Evolutionary conservation across 2,888 invertebrate genomes (phyloP).

Genomic region (Anthoptus insignis): DNA sequence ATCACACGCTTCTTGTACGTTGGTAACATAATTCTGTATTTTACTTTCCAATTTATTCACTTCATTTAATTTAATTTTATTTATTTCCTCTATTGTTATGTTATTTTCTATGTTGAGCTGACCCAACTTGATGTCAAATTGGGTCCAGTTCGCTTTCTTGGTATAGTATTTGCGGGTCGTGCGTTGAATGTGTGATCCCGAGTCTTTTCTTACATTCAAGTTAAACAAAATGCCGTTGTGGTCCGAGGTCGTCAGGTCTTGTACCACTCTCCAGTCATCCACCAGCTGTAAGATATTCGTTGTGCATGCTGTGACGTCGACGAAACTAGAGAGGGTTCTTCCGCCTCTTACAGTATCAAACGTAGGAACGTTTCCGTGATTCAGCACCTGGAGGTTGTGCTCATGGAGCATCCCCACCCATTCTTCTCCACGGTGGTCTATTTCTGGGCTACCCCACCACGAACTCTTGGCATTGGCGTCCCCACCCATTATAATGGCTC

Average conservation of each 20-base stretch:
- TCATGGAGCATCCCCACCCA: neutral
- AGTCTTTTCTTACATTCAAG: neutral
- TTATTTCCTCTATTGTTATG: constrained; percentile 16
- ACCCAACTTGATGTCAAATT: constrained; percentile 6
- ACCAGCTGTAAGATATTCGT: constrained; percentile 7
- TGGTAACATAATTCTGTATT: too few relatives aligned
- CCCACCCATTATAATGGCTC: neutral
- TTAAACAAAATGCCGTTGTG: constrained; percentile 26
- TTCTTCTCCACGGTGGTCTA: neutral
- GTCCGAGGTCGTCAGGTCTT: constrained; percentile 26
- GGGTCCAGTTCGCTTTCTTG: neutral
- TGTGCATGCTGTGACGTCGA: constrained; percentile 39
- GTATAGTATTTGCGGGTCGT: neutral
- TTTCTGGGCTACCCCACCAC: neutral
- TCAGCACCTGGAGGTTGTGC: neutral
- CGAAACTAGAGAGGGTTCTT: constrained; percentile 8
- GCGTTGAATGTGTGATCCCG: neutral
- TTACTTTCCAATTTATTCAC: neutral
- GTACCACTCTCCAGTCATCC: constrained; percentile 25
- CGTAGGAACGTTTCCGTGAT: neutral
- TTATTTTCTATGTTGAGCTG: neutral
- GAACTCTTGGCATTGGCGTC: neutral
- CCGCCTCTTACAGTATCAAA: neutral
- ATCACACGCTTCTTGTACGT: too few relatives aligned
- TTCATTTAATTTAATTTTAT: neutral